Base-by-base conservation (phyloP, 2,797 vertebrate species). In the Gymnopithys bicolor region DNA sequence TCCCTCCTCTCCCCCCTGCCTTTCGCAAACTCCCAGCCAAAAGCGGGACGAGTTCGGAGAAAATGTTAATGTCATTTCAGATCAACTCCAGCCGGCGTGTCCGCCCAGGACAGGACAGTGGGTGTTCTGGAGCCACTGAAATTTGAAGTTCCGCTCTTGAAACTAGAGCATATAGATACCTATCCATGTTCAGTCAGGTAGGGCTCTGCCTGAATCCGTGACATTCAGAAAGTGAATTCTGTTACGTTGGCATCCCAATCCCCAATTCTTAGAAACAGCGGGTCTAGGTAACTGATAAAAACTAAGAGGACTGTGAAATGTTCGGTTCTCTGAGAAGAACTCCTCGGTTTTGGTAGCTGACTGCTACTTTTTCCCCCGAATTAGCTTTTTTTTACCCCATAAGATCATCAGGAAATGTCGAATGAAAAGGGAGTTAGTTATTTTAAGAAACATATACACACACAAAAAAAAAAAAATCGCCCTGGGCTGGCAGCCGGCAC, bases 1-100 rank as follows among this genome's bases (percentile, higher is more conserved):
- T 76, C 16, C 22, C 14, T 67, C n/a, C 3, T 82, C 37, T 48
- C 32, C 30, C 23, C 4, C 18, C 8, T 49, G 41, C 41, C 30
- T 64, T 73, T 64, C 9, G 16, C 77, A 74, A 91, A 89, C 27
- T 90, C 56, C 22, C 5, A 11, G 45, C 32, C 58, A 59, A 87
- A 89, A 92, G 59, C 78, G 33, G 75, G 41, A 79, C 53, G 75
- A 68, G 87, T 81, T 92, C 79, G 70, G 71, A 89, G 75, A 22
- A 91, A 70, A 83, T 11, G 41, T 22, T 5, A 33, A 25, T 58
- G 64, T 41, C 58, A 68, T 88, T 96, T 84, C 79, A n/a, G 58
- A 18, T 35, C 79, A 28, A 21, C 49, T 56, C 52, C 56, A 35
- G 11, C 35, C 41, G 5, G 19, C 32, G 37, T 16, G 22, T 35